Evolutionary conservation across 2,113 vertebrate genomes (phyloP), one percentile per base, ranked within the genome.

Genomic region (Daphoenositta chrysoptera): DNA sequence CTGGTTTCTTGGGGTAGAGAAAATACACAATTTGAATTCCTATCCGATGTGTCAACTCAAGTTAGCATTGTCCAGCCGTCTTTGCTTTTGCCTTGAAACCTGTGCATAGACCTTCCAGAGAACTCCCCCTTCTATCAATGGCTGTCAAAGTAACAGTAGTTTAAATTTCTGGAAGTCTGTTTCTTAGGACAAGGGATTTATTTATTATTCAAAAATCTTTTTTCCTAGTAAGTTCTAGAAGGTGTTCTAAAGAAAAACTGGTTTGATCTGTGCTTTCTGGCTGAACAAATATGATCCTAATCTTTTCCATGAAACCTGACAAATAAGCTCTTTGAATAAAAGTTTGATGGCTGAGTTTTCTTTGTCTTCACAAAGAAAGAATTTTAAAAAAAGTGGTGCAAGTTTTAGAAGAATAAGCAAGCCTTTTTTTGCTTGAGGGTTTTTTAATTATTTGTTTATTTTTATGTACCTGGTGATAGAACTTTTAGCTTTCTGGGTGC

Each of bases 281-380:
- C 53, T 89, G 48, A 76, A 88, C 33, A 87, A 90, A 79, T 91
- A 71, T 0, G 1, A 71, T 87, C 57, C 13, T 91, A 64, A 89
- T 91, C 53, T 85, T 47, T 83, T 64, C 65, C 89, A 56, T 75
- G 40, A 71, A 76, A 79, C 47, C 21, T 82, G 60, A 58, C 42
- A 93, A 91, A 78, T 89, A 83, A 91, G 33, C 21, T 60, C 71
- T 57, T 89, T 75, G 40, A 87, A 82, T 71, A 69, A 85, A 83
- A 66, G 20, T 13, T 65, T 90, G 45, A 48, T 80, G 50, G 40
- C 27, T 64, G 35, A 83, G 21, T 72, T 90, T 47, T 91, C 44
- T 90, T 93, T 81, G 31, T 77, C 39, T 78, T 79, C 70, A 50
- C 40, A 75, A 81, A 77, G 61, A 80, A 64, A 47, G 17, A 83